phyloP scores from a whole-genome alignment of 2,888 invertebrate species.

The Caenorhabditis japonica region DNA sequence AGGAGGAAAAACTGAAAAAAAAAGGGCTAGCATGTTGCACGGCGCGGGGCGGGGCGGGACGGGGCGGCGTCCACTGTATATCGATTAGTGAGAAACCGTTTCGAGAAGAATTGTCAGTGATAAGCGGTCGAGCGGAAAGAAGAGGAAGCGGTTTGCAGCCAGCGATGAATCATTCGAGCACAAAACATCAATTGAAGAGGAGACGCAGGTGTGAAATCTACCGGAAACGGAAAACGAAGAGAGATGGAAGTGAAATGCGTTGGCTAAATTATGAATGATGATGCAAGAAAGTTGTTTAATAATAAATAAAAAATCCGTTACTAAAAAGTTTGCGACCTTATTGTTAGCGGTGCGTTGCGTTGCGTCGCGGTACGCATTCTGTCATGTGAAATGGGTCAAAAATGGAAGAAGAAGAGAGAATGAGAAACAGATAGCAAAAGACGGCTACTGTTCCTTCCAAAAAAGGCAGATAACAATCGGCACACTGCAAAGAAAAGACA shows the following conservation, averaged over 20 bases:
- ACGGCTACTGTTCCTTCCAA: background rate
- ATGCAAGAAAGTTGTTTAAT: no score
- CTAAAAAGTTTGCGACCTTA: no score
- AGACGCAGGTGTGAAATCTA: background rate
- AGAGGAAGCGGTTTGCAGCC: slow-evolving; percentile 7
- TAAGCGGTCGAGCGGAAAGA: slow-evolving; percentile 17
- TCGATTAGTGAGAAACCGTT: slow-evolving; percentile 33
- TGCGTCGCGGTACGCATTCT: slow-evolving; percentile 38
- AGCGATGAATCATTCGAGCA: slow-evolving; percentile 7
- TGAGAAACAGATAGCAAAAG: slow-evolving; percentile 4
- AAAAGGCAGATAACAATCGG: slow-evolving; percentile 29
- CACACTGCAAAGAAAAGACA: background rate
- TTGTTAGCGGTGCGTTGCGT: slow-evolving; percentile 29
- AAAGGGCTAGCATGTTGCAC: background rate
- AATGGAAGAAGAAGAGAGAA: slow-evolving; percentile 15
- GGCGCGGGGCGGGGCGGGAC: background rate
- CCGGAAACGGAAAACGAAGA: no score
- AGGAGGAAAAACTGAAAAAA: slow-evolving; percentile 20
- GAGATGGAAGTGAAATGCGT: no score
- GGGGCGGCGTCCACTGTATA: slow-evolving; percentile 14
- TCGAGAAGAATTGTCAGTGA: slow-evolving; percentile 35
- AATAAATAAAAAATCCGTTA: no score
- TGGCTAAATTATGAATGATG: no score
- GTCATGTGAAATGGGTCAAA: slow-evolving; percentile 51
- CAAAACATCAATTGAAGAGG: slow-evolving; percentile 4